Evolutionary conservation across 2,888 invertebrate species (phyloP).

Genomic region (Brachynemurus nebulosus): DNA sequence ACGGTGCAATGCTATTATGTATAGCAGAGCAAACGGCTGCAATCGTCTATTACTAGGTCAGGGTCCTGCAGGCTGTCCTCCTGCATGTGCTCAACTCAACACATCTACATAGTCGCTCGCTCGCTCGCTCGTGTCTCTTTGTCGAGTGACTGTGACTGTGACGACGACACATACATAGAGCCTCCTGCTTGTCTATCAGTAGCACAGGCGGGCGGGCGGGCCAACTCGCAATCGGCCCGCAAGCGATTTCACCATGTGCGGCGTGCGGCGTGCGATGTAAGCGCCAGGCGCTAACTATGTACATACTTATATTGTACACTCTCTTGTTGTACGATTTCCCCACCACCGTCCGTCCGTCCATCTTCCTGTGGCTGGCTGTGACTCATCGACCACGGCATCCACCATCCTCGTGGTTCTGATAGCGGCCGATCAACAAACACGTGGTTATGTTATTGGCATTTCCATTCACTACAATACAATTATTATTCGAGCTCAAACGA

Average conservation of each 20-base stretch:
- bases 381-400: background rate
- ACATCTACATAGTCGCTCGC: too few relatives aligned
- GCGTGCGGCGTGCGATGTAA: constrained; percentile 1
- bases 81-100: too few relatives aligned
- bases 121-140: too few relatives aligned
- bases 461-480: background rate
- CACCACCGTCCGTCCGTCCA: background rate
- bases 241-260: constrained; percentile 1
- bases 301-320: too few relatives aligned
- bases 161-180: too few relatives aligned
- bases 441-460: constrained; percentile 2
- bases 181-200: too few relatives aligned
- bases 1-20: too few relatives aligned
- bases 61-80: background rate
- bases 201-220: background rate
- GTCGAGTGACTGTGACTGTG: too few relatives aligned
- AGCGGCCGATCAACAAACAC: background rate
- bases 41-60: too few relatives aligned
- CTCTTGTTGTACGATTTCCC: constrained; percentile 2
- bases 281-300: constrained; percentile 6
- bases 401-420: constrained; percentile 4
- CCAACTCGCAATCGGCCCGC: background rate
- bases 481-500: background rate
- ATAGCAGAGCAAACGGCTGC: too few relatives aligned
- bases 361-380: constrained; percentile 5